phyloP scores from a whole-genome alignment of 2,888 invertebrate species.

The Sminthurides aquaticus region DNA sequence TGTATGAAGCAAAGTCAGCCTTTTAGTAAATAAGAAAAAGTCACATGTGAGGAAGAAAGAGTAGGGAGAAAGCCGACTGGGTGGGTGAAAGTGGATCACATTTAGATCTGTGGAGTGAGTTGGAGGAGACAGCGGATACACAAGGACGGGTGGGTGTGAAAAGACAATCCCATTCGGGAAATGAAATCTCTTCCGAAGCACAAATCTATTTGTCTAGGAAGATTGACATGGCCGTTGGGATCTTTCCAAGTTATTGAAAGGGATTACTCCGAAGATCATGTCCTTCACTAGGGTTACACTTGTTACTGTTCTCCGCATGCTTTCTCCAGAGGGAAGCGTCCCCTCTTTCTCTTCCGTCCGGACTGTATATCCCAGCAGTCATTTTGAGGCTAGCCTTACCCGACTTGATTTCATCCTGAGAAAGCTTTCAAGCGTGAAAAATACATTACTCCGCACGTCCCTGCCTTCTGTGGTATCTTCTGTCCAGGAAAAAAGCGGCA shows the following conservation, averaged over 20 bases:
- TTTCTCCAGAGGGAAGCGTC: no score
- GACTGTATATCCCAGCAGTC: no score
- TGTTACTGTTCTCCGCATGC: constrained; percentile 7
- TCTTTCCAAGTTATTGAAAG: constrained; percentile 32
- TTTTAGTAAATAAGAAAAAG: no score
- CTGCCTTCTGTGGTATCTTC: background rate
- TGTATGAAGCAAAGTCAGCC: no score
- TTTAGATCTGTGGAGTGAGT: no score
- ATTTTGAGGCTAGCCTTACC: no score
- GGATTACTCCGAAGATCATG: constrained; percentile 25
- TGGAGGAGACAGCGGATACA: background rate
- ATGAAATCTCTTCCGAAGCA: constrained; percentile 30
- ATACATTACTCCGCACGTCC: constrained; percentile 2
- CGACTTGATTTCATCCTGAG: no score
- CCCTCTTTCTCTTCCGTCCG: background rate
- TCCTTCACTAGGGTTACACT: constrained; percentile 24
- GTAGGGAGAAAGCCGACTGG: no score
- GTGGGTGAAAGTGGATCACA: no score
- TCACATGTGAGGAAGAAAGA: no score
- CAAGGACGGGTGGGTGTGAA: constrained; percentile 9
- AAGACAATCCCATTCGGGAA: background rate
- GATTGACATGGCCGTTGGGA: constrained; percentile 41
- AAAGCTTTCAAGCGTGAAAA: constrained; percentile 12
- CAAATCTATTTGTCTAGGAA: constrained; percentile 39
- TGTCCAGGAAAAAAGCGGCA: background rate